Evolutionary conservation across 2,888 invertebrate genomes (phyloP), one percentile per base, ranked within the genome.

Genomic region (Drosophila setosimentum): DNA sequence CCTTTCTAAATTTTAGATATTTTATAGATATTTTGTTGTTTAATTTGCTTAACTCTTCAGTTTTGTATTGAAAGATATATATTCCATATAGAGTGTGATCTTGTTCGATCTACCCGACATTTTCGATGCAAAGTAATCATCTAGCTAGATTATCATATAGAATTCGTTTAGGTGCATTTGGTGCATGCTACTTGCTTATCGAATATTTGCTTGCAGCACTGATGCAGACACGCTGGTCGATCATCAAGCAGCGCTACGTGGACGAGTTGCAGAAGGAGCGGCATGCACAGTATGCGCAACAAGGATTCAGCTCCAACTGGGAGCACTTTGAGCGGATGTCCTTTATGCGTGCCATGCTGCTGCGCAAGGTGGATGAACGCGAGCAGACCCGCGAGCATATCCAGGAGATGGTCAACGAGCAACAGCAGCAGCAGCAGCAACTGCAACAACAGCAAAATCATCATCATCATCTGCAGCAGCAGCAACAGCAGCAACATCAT

Each of bases 301-400:
- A 91, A 59, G 79, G 71, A 10, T 92, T 92, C 54, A 84, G 91
- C 29, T 92, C 92, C 35, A 90, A 90, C 30, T 92, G 92, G 92
- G 92, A 92, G 67, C 92, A 92, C 72, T 92, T 92, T 37, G 92
- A 92, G 6, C 92, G 92, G 24, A 92, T 92, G 92, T 79, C 87
- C 50, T 92, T 92, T 32, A 92, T 92, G 92, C 85, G 92, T 2
- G 92, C 91, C 6, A 92, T 89, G 65, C 82, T 92, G 33, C 70
- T 90, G 16, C 89, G 90, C 24, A 92, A 92, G 69, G 92, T 92
- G 42, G 92, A 92, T 54, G 92, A 92, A 57, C 90, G 92, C 18
- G 92, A 92, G 54, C 92, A 92, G 73, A 92, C 92, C 3, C 92
- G 91, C 10, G 91, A 92, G 49, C 92, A 91, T 49, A 92, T 92